Conservation (phyloP, 2,797 vertebrate species). For the Pangasius larnaudii region DNA sequence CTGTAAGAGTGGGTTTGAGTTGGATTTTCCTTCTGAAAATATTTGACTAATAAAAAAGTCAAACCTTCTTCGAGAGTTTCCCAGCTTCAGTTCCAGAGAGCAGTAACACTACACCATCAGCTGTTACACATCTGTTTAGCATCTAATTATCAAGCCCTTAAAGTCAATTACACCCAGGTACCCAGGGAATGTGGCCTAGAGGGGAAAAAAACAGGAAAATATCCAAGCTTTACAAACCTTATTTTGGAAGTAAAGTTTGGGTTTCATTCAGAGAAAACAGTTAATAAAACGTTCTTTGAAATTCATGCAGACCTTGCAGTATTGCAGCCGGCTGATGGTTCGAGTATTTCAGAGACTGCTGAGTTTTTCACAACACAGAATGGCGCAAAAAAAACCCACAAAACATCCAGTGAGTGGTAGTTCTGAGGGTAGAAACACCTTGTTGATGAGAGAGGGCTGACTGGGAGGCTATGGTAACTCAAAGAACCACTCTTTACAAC, state of each 20-base stretch:
- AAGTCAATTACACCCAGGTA: background rate
- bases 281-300: background rate
- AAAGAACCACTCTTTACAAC: background rate
- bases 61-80: background rate
- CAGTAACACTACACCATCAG: background rate
- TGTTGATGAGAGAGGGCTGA: no score
- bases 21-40: background rate
- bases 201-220: background rate
- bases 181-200: background rate
- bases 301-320: no score
- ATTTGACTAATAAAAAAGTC: background rate
- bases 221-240: background rate
- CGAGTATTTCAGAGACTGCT: no score
- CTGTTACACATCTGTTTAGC: constrained; percentile 9
- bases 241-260: background rate
- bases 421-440: no score
- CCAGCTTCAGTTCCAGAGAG: constrained; percentile 4
- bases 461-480: no score
- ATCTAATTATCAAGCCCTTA: background rate
- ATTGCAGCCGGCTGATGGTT: no score
- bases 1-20: background rate
- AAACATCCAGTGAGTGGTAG: no score
- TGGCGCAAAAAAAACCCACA: no score
- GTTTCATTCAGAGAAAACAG: background rate
- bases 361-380: no score